These are phyloP conservation scores for Helobdella robusta DNA, from an alignment of 2,888 invertebrate species.

Conservation along the genomic window DNA sequence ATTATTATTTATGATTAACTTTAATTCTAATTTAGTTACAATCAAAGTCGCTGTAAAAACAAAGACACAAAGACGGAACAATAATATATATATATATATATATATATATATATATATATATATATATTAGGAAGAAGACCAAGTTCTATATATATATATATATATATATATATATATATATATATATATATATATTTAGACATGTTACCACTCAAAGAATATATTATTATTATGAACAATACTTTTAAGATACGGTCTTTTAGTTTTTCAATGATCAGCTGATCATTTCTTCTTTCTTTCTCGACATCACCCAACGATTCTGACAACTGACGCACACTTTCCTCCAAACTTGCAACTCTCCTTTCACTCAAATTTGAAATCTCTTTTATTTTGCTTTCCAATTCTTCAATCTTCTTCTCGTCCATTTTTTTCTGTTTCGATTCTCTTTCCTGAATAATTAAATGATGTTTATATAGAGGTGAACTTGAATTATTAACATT, in stretches of 20 bases:
- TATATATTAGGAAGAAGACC: no score
- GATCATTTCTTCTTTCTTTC: conserved; percentile 62
- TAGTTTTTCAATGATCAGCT: conserved; percentile 56
- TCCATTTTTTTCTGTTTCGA: conserved; percentile 40
- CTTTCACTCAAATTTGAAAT: conserved; percentile 64
- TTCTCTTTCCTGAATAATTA: neutral
- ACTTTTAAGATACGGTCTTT: conserved; percentile 44
- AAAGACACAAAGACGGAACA: no score
- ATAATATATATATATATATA: no score
- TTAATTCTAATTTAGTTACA: no score
- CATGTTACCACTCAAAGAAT: neutral
- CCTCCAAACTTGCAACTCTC: conserved; percentile 66
- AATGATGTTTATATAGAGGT: no score
- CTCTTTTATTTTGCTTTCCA: conserved; percentile 63
- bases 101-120: no score
- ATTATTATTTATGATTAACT: no score
- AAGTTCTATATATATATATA: no score
- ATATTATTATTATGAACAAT: conserved; percentile 45
- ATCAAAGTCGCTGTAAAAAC: no score
- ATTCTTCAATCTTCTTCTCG: conserved; percentile 64
- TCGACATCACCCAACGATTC: conserved; percentile 56
- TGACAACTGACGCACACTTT: conserved; percentile 67
- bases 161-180: no score
- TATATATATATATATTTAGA: no score
- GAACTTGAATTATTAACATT: no score